phyloP scores from a whole-genome alignment of 2,888 invertebrate genomes.

The Hirtodrosophila cameraria region DNA sequence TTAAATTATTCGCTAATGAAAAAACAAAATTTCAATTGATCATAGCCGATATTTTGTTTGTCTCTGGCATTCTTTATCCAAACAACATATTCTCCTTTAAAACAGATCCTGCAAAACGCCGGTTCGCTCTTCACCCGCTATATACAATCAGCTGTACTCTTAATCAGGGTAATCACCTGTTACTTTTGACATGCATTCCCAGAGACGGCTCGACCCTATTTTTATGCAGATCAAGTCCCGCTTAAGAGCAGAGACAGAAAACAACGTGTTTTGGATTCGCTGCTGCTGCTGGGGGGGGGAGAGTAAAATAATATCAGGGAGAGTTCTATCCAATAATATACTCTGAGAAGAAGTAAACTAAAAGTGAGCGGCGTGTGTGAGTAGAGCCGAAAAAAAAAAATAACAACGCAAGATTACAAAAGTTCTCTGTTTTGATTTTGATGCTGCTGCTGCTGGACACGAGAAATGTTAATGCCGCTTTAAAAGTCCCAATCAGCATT shows the following conservation, averaged over 20 bases:
- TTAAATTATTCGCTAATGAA: neutral
- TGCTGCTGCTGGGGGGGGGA: conserved; percentile 42
- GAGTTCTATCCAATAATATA: conserved; percentile 62
- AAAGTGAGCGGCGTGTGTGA: conserved; percentile 62
- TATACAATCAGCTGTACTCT: conserved; percentile 44
- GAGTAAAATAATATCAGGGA: conserved; percentile 57
- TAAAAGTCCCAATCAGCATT: conserved; percentile 69
- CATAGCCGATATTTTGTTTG: too few relatives aligned
- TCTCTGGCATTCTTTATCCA: too few relatives aligned
- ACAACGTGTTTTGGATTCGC: conserved; percentile 22
- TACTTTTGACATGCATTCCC: conserved; percentile 64
- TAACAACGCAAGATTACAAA: conserved; percentile 68
- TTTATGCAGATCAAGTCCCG: conserved; percentile 78
- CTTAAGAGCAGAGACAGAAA: conserved; percentile 65
- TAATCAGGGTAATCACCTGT: conserved; percentile 59
- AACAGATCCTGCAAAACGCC: conserved; percentile 69
- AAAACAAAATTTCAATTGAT: too few relatives aligned
- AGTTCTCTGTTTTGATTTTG: conserved; percentile 74
- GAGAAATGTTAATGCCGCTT: conserved; percentile 59
- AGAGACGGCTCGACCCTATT: conserved; percentile 70
- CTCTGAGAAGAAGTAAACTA: conserved; percentile 63
- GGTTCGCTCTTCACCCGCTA: conserved; percentile 59
- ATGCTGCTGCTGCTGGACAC: conserved; percentile 61
- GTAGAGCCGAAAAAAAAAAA: conserved; percentile 51
- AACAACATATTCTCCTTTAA: too few relatives aligned